Percentiles rank a stretch among this genome's conserved stretches.
Conservation (phyloP, 1,140 invertebrate species). For the Drosophila biarmipes region DNA sequence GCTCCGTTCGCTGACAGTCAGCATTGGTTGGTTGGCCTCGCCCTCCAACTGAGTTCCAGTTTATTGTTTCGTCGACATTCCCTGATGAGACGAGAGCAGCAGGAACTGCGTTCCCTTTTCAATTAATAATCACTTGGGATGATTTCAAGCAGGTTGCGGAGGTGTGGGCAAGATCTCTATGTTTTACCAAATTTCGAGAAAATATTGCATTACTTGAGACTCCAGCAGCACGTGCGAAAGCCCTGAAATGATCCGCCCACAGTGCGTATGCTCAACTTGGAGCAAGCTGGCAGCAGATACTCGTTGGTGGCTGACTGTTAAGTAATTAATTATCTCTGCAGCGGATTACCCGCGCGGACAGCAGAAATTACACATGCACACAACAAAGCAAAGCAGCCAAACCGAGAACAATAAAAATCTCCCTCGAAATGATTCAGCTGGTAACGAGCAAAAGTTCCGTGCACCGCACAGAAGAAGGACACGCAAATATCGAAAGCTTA, state of each 20-base stretch:
- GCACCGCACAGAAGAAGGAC: slow-evolving; percentile 14
- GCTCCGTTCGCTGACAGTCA: slow-evolving; percentile 17
- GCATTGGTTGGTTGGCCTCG: slow-evolving; percentile 13
- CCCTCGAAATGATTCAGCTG: slow-evolving; percentile 26
- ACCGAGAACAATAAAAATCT: slow-evolving; percentile 4
- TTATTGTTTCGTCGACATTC: slow-evolving; percentile 19
- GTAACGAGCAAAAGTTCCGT: slow-evolving; percentile 17
- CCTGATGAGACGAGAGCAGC: slow-evolving; percentile 17
- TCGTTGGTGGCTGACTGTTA: slow-evolving; percentile 28
- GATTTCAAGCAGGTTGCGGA: neutral
- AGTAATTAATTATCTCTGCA: slow-evolving; percentile 69
- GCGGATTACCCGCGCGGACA: slow-evolving; percentile 45
- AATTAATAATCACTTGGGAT: slow-evolving; percentile 13
- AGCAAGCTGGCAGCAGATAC: neutral
- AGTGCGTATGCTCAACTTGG: slow-evolving; percentile 41
- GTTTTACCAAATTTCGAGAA: neutral
- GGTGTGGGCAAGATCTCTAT: too few species aligned
- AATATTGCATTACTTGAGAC: slow-evolving; percentile 1
- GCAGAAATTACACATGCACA: slow-evolving; percentile 46
- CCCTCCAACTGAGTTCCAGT: slow-evolving; percentile 25
- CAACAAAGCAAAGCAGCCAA: slow-evolving; percentile 18
- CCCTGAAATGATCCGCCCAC: slow-evolving; percentile 6
- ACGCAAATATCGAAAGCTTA: slow-evolving; percentile 37
- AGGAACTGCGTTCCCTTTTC: slow-evolving; percentile 5
- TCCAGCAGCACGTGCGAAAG: slow-evolving; percentile 20